A percentile compares a stretch with the other conserved stretches of the same genome.
These are phyloP conservation scores for Tauraco hartlaubi DNA, from an alignment of 2,797 vertebrate species.

Conservation along the genomic window DNA sequence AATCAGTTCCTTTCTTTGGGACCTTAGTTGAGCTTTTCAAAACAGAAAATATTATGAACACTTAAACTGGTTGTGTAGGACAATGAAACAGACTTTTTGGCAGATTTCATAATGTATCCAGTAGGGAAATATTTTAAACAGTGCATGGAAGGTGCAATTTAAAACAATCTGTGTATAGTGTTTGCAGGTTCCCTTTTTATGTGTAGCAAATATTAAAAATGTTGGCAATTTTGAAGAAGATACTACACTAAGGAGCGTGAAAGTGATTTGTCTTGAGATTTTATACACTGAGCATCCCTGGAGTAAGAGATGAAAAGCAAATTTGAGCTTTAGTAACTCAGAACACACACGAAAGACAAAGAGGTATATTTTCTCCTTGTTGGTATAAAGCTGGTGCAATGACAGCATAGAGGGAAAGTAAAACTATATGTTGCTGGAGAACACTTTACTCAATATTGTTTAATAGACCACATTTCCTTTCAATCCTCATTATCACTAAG, in stretches of 20 bases:
- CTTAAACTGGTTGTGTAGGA: background rate
- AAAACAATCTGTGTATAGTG: background rate
- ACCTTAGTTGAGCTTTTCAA: conserved; percentile 5
- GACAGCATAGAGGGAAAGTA: background rate
- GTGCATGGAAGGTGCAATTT: background rate
- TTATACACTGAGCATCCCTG: background rate
- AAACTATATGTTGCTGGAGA: background rate
- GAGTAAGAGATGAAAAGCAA: conserved; percentile 1
- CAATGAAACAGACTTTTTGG: conserved; percentile 21
- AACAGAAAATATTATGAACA: background rate
- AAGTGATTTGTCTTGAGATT: conserved; percentile 38
- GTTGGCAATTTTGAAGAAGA: conserved; percentile 12
- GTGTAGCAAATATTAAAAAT: conserved; percentile 5
- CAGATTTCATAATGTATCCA: background rate
- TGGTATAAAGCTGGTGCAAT: background rate
- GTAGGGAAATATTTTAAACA: conserved; percentile 11
- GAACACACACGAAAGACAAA: background rate
- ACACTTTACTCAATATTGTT: background rate
- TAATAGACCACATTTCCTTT: background rate
- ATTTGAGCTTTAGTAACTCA: background rate
- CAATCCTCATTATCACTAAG: background rate
- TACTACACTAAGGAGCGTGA: background rate
- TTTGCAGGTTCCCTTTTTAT: conserved; percentile 8
- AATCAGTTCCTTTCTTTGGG: conserved; percentile 2
- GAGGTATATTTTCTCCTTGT: background rate